Base-by-base conservation (phyloP, 2,888 invertebrate species). In the Orchesella flavescens region DNA sequence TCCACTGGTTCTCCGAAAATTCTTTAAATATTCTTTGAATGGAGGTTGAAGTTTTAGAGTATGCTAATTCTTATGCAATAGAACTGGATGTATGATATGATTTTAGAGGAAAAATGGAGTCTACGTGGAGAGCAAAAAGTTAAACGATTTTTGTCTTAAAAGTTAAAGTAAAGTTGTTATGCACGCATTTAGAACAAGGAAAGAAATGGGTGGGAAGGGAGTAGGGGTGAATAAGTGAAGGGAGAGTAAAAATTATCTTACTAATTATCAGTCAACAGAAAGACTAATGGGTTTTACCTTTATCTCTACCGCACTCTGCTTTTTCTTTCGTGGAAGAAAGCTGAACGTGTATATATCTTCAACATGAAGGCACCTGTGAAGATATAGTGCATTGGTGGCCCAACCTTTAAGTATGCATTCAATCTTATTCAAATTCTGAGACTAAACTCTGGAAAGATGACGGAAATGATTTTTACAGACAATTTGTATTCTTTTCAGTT, bases 271-370 rank as follows among this genome's bases (percentile, higher is more conserved):
- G 84, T 78, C 83, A 81, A 83, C 84, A 84, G 83, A 82, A 84
- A 84, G 85, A 86, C 84, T 86, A 86, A 86, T 85, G 85, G 82
- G 84, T 85, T 84, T 86, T 84, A 78, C 84, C 83, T 83, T 85
- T 86, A 86, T 85, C 84, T 85, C 59, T 69, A 49, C 74, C 84
- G 69, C 65, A 24, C 49, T 44, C 49, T 44, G n/a, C 73, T 34
- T 24, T 24, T 61, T 19, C 19, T 61, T 24, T 24, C 19, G 9
- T 71, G 21, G 21, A 34, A 23, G 46, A 17, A 17, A 19, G 10
- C 15, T n/a, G n/a, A 61, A 61, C 5, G 24, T 21, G 49, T 49
- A 49, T 9, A 49, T 49, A 49, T 49, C 49, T 49, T 49, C n/a
- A n/a, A n/a, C 34, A 7, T 34, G 34, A 34, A 34, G 34, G 24